A percentile compares a stretch with the other conserved stretches of the same genome.
phyloP scores from a whole-genome alignment of 1,140 invertebrate species.

The Drosophila auraria region DNA sequence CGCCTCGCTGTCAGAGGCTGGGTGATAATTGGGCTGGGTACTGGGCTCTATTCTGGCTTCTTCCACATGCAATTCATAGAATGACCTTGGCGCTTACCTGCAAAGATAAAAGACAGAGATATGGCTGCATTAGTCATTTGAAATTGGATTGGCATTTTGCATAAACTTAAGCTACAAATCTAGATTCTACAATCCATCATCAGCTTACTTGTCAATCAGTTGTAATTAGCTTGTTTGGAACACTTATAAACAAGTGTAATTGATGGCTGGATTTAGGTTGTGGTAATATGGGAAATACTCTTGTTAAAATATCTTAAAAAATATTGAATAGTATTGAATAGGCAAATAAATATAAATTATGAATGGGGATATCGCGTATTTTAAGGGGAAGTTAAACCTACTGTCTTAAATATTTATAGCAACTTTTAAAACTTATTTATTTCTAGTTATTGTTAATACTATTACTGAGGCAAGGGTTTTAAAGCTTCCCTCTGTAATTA shows the following conservation, averaged over 20 bases:
- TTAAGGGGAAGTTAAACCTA: no score
- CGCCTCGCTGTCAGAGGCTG: slow-evolving; percentile 13
- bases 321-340: background rate
- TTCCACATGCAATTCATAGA: slow-evolving; percentile 35
- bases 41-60: background rate
- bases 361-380: no score
- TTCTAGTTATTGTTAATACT: no score
- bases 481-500: no score
- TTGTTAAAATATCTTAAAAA: background rate
- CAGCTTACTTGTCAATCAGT: slow-evolving; percentile 33
- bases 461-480: no score
- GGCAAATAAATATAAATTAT: background rate
- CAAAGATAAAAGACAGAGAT: slow-evolving; percentile 47
- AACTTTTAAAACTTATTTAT: no score
- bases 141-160: slow-evolving; percentile 35
- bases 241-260: background rate
- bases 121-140: slow-evolving; percentile 39
- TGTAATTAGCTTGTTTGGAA: slow-evolving; percentile 18
- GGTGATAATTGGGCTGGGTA: slow-evolving; percentile 63
- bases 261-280: background rate
- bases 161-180: slow-evolving; percentile 31
- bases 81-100: slow-evolving; percentile 69
- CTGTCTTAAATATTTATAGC: no score
- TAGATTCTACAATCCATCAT: slow-evolving; percentile 12
- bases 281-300: background rate